Evolutionary conservation across 2,797 vertebrate species (phyloP), one percentile per base, ranked within the genome.

Genomic region (Liasis olivaceus): DNA sequence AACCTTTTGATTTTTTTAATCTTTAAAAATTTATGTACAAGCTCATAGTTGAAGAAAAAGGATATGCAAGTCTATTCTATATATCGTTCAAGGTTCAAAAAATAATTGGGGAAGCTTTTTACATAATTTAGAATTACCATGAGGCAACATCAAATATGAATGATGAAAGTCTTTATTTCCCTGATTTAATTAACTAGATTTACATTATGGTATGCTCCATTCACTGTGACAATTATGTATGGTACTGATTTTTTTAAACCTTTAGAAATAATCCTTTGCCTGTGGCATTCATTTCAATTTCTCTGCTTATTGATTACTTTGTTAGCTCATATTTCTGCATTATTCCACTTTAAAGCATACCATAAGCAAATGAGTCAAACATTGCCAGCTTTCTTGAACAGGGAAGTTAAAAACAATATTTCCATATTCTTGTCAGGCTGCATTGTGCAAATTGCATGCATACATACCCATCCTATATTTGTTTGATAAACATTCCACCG

Each of bases 391-490:
- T 93, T 62, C 94, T 85, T 91, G 86, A 93, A 56, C 6, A 51
- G 3, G 0, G 26, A 28, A 91, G 90, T 92, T 85, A 77, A 91
- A 87, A 89, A 64, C 85, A 47, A 0, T 93, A 31, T 92, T 95
- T 91, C 17, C 85, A 0, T 93, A 11, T 93, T 94, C 15, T 9
- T 13, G 47, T 92, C 63, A 85, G 22, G 22, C 14, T 51, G 12
- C 63, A 13, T 9, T 92, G 47, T 91, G 15, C 85, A 93, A 94
- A 95, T 93, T 92, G 6, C 7, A 59, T 0, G 0, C 90, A 62
- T 87, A 31, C 56, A 85, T 66, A 87, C 90, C 54, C 88, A 8
- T 91, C 72, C 94, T 90, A 92, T 87, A 59, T 94, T 95, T 51
- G 51, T 94, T 95, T 51, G 51, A 51, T 51, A 8, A 51, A 51